phyloP scores from a whole-genome alignment of 2,888 invertebrate genomes.

The Morinoia aosen region DNA sequence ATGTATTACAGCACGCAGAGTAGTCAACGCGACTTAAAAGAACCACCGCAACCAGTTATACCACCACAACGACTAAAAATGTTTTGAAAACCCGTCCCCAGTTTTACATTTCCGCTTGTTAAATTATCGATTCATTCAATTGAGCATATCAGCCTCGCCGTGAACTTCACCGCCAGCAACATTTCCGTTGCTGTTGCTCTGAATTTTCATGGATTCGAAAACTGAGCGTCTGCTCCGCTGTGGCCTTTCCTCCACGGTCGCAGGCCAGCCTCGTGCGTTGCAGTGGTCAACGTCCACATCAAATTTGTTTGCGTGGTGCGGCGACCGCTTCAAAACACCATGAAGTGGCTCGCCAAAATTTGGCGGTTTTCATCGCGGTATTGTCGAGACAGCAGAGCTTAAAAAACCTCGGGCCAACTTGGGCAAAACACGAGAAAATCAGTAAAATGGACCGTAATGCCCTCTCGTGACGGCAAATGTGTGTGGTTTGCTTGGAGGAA shows the following conservation, averaged over 20 bases:
- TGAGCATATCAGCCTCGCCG: background rate
- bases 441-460: background rate
- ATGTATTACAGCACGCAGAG: no score
- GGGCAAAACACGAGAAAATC: constrained; percentile 18
- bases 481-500: constrained; percentile 21
- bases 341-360: background rate
- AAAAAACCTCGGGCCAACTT: constrained; percentile 14
- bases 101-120: background rate
- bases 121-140: background rate
- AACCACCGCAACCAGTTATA: no score
- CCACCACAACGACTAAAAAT: no score
- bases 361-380: background rate
- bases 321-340: constrained; percentile 7
- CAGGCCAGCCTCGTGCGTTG: background rate
- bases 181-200: background rate
- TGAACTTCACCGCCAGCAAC: background rate
- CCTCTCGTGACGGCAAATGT: background rate
- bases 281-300: background rate
- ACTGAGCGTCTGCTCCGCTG: background rate
- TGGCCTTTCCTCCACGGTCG: background rate
- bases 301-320: constrained; percentile 25
- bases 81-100: no score
- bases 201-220: background rate
- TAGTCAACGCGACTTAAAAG: no score
- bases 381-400: background rate